A percentile compares a stretch with the other conserved stretches of the same genome.
Conservation (phyloP, 2,113 vertebrate species). For the Serilophus lunatus region DNA sequence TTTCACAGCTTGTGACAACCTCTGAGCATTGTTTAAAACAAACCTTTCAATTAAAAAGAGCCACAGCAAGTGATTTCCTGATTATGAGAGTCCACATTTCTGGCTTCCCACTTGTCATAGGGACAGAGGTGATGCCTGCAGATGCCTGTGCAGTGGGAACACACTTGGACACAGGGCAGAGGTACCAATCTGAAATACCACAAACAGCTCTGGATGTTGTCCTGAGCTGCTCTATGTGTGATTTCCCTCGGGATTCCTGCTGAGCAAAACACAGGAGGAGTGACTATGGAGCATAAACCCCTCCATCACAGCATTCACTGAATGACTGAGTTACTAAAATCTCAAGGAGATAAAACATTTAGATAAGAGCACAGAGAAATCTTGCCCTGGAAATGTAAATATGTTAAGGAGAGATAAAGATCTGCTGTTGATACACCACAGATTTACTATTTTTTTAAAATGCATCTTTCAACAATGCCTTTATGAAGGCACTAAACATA, state of each 20-base stretch:
- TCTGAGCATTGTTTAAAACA: neutral
- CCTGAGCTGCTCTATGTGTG: neutral
- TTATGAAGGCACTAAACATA: neutral
- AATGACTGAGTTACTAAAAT: neutral
- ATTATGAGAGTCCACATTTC: neutral
- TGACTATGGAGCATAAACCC: neutral
- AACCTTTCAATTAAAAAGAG: neutral
- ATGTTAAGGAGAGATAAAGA: neutral
- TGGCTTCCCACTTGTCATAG: neutral
- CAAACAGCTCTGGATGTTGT: no score
- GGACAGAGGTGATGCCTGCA: neutral
- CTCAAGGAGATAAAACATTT: neutral
- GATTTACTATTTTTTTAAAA: neutral
- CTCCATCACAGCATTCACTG: no score
- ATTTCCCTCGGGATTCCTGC: neutral
- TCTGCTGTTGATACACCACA: neutral
- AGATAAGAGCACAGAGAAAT: neutral
- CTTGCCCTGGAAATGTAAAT: neutral
- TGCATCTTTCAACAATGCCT: neutral
- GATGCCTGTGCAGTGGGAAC: rapidly evolving
- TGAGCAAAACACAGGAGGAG: neutral
- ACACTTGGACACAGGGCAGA: neutral
- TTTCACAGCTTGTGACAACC: neutral
- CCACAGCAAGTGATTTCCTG: neutral
- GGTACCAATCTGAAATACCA: neutral